phyloP scores from a whole-genome alignment of 2,888 invertebrate species.

The Thera obeliscata region DNA sequence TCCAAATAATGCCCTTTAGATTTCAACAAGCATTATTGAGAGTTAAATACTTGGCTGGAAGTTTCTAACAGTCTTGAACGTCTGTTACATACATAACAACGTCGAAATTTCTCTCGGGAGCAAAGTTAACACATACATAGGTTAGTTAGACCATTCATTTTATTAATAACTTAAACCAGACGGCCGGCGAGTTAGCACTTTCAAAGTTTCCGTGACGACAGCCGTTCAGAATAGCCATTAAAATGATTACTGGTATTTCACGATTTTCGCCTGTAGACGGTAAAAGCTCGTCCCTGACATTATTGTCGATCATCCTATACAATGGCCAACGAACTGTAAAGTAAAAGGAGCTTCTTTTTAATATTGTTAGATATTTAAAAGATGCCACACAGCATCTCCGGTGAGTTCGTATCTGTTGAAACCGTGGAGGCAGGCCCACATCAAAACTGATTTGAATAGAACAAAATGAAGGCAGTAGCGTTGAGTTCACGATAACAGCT shows the following conservation, averaged over 20 bases:
- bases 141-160: slow-evolving; percentile 56
- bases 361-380: slow-evolving; percentile 30
- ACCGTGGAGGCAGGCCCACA: slow-evolving; percentile 56
- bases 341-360: slow-evolving; percentile 14
- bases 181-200: slow-evolving; percentile 51
- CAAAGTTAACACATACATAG: slow-evolving; percentile 47
- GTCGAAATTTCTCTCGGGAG: slow-evolving; percentile 28
- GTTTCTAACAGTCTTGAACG: slow-evolving; percentile 28
- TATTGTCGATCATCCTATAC: slow-evolving; percentile 18
- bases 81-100: slow-evolving; percentile 31
- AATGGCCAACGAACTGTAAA: slow-evolving; percentile 14
- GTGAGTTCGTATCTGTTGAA: slow-evolving; percentile 54
- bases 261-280: background rate
- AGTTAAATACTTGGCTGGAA: slow-evolving; percentile 10
- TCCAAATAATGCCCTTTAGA: slow-evolving; percentile 47
- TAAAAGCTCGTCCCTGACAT: slow-evolving; percentile 5
- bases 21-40: slow-evolving; percentile 17
- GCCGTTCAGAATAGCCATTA: slow-evolving; percentile 59
- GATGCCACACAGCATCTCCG: slow-evolving; percentile 24
- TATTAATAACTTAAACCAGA: slow-evolving; percentile 53
- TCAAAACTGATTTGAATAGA: slow-evolving; percentile 69
- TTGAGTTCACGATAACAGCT: slow-evolving; percentile 69
- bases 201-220: slow-evolving; percentile 55
- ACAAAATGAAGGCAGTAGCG: slow-evolving; percentile 65
- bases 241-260: slow-evolving; percentile 42